Base-by-base conservation (phyloP, 2,888 invertebrate species). In the Andrena fulva region DNA sequence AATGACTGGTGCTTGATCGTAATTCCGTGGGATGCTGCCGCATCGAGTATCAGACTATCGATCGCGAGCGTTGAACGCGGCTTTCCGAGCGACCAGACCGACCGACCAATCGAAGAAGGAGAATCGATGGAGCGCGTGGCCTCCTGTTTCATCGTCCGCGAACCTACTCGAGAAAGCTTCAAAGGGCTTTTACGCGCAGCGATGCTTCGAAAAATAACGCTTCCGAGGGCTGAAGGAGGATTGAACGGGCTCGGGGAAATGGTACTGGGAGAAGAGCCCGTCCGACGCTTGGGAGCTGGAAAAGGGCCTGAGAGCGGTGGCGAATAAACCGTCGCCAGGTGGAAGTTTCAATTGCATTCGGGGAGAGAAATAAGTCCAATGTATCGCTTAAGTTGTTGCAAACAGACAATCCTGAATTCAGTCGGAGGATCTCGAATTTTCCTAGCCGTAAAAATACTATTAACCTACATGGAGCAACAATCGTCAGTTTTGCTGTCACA, bases 121-220 rank as follows among this genome's bases (percentile, higher is more conserved):
- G 33, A 3, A 12, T 50, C 33, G 68, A 72, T 63, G 59, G 72
- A 72, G 54, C 48, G 48, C 4, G n/a, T 27, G 48, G 42, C 12
- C 35, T 54, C 64, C 75, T 79, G 77, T 85, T 80, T 84, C 85
- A 79, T 70, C 76, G 75, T 20, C 73, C 66, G 80, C 69, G 74
- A 84, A 71, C 79, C 75, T 73, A 72, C 66, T 68, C 42, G 71
- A 48, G 72, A 62, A 27, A 60, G 67, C 70, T 71, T 73, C 76
- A 48, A 74, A 78, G 67, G 48, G 62, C 74, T 72, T 82, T 83
- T 64, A 77, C 71, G 63, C 74, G 62, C 77, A 20, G 82, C 29
- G 68, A 70, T 63, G 68, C 63, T 68, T 80, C 50, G 87, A 75
- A 77, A 84, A 86, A 77, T 82, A 82, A 74, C 72, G 85, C 75